Percentiles rank a stretch among this genome's conserved stretches.
Conservation (phyloP, 2,888 invertebrate genomes). For the Dione juno region DNA sequence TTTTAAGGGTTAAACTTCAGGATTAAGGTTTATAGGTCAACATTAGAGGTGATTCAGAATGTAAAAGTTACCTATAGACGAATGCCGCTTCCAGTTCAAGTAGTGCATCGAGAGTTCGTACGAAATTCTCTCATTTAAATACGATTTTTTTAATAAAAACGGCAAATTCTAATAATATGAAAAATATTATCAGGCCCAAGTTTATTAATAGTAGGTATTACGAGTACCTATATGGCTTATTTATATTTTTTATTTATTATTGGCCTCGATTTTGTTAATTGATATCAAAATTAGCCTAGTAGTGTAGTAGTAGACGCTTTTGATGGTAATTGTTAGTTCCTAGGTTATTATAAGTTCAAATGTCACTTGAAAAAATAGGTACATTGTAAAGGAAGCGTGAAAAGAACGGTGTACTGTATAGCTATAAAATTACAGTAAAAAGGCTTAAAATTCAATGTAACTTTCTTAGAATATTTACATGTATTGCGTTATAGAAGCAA, state of each 20-base stretch:
- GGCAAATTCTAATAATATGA: conserved; percentile 2
- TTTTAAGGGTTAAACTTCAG: not conserved
- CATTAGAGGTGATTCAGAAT: conserved; percentile 20
- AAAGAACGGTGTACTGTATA: not conserved
- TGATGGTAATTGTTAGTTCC: not conserved
- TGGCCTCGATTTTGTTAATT: not conserved
- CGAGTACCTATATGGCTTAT: not conserved
- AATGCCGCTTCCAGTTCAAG: conserved; percentile 25
- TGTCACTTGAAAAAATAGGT: not conserved
- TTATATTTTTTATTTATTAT: not conserved
- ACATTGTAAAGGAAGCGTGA: not conserved
- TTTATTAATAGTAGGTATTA: conserved; percentile 1
- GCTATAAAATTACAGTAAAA: not conserved
- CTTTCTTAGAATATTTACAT: not conserved
- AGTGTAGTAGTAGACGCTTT: not conserved
- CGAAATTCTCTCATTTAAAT: conserved; percentile 13
- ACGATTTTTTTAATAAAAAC: not conserved
- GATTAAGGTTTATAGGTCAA: conserved; percentile 18
- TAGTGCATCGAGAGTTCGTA: conserved; percentile 10
- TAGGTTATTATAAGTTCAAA: not conserved
- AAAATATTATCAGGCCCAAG: not conserved
- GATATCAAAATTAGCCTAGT: not conserved
- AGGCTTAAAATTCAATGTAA: not conserved
- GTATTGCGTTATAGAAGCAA: not conserved
- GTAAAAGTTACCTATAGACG: not conserved